Evolutionary conservation across 2,797 vertebrate genomes (phyloP), one percentile per base, ranked within the genome.

Genomic region (Thalassophryne amazonica): DNA sequence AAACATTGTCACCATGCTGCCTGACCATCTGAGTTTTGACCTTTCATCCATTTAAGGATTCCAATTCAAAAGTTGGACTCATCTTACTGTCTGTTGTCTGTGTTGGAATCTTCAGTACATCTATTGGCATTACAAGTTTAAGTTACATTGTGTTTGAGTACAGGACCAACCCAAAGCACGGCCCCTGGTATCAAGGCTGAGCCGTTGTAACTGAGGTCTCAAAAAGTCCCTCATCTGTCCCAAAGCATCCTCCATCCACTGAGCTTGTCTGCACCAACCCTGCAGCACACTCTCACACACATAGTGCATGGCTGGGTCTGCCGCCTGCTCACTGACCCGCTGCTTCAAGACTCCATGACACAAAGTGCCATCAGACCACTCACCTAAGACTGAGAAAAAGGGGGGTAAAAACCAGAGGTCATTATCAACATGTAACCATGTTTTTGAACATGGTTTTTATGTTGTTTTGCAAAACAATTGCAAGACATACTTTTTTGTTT

Each of bases 241-340:
- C 56, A 95, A 69, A 21, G 73, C 62, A 35, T 92, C 92, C 72
- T 95, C 92, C 80, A 93, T 81, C 67, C 88, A 81, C 35, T 88
- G 73, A 0, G 87, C 87, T 72, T 92, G 78, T 49, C 68, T 73
- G 75, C 83, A 86, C 94, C 94, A 96, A 8, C 29, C 59, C 68
- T 88, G 85, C 45, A 94, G 63, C 2, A 85, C 85, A 2, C 32
- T 18, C 38, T 91, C 87, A 6, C 35, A 76, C 56, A 95, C 70
- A 34, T 93, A 95, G 18, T 59, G 32, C 22, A 74, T 69, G 0
- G 80, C 81, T 0, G 90, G 92, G 5, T 29, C 34, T 10, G 4
- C 6, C 1, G 16, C 7, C 36, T 25, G 24, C 17, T 12, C 37
- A 9, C 28, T 17, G n/a, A 7, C 23, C 12, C 18, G 36, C 23